A percentile compares a stretch with the other conserved stretches of the same genome.
Evolutionary conservation across 1,140 invertebrate genomes (phyloP).

Genomic region (Triops cancriformis): DNA sequence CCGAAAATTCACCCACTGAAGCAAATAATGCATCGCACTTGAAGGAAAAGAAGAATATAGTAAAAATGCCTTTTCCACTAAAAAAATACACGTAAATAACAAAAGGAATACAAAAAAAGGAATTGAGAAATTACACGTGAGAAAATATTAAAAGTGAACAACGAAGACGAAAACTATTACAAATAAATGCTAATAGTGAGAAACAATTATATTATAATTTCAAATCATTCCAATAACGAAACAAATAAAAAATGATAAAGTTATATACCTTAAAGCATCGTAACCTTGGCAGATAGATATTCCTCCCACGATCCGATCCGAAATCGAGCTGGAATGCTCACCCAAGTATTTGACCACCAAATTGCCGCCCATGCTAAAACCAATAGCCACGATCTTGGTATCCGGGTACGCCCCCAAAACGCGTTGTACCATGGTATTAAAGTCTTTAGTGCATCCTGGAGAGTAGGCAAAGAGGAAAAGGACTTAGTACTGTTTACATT

Average conservation of each 20-base stretch:
- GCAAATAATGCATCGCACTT: conserved; percentile 64
- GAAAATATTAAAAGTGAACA: no score
- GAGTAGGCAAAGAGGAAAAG: conserved; percentile 28
- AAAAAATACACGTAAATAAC: background rate
- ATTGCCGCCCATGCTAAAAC: conserved; percentile 85
- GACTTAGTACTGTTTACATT: conserved; percentile 19
- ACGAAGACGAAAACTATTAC: no score
- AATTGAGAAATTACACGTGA: conserved; percentile 35
- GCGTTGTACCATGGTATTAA: conserved; percentile 64
- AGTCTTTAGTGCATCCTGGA: conserved; percentile 76
- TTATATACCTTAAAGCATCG: conserved; percentile 75
- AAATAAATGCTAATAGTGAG: no score
- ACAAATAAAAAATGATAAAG: no score
- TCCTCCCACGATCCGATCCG: conserved; percentile 66
- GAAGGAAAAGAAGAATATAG: no score
- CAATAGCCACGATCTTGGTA: conserved; percentile 69
- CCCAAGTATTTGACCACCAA: conserved; percentile 81
- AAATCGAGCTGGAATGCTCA: conserved; percentile 53
- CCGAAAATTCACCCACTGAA: conserved; percentile 79
- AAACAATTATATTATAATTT: no score
- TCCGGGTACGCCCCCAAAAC: conserved; percentile 60
- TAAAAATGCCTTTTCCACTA: no score
- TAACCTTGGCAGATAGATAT: conserved; percentile 89
- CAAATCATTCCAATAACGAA: no score
- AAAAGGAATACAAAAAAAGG: conserved; percentile 24